Percentiles rank a stretch among this genome's conserved stretches.
phyloP scores from a whole-genome alignment of 2,888 invertebrate species.

The Gerris lacustris region DNA sequence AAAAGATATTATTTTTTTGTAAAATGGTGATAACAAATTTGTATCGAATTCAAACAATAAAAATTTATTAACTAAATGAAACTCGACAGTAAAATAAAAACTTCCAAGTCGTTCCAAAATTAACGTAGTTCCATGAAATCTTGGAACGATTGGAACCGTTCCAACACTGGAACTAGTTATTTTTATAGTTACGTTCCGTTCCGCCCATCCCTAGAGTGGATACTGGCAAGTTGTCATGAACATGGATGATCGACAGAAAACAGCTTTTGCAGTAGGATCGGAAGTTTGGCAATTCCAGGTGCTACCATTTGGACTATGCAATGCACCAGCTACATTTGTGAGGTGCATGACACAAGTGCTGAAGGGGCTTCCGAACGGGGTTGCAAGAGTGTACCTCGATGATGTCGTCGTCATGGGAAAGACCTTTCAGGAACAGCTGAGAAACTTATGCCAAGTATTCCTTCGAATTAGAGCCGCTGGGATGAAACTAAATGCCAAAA shows the following conservation, averaged over 20 bases:
- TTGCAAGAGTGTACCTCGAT: conserved; percentile 12
- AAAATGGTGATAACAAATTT: too few relatives aligned
- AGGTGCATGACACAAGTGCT: background rate
- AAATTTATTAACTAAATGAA: too few relatives aligned
- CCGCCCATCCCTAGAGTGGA: too few relatives aligned
- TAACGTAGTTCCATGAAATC: too few relatives aligned
- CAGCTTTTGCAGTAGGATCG: conserved; percentile 10
- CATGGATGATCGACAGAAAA: conserved; percentile 6
- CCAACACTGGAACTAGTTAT: too few relatives aligned
- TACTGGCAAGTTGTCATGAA: conserved; percentile 11
- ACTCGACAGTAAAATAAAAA: too few relatives aligned
- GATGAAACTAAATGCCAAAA: background rate
- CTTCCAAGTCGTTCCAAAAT: too few relatives aligned
- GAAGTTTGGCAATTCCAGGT: conserved; percentile 7
- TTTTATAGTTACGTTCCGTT: too few relatives aligned
- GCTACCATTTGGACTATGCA: too few relatives aligned
- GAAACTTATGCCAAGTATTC: background rate
- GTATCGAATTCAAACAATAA: too few relatives aligned
- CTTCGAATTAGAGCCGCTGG: background rate
- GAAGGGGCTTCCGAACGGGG: background rate
- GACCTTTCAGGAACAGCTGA: background rate
- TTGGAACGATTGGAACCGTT: too few relatives aligned
- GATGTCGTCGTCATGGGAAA: conserved; percentile 10
- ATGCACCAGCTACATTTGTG: background rate
- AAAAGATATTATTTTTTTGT: too few relatives aligned